Percentiles rank a stretch among this genome's conserved stretches.
phyloP scores from a whole-genome alignment of 1,140 invertebrate genomes.

The Macrosteles quadrilineatus region DNA sequence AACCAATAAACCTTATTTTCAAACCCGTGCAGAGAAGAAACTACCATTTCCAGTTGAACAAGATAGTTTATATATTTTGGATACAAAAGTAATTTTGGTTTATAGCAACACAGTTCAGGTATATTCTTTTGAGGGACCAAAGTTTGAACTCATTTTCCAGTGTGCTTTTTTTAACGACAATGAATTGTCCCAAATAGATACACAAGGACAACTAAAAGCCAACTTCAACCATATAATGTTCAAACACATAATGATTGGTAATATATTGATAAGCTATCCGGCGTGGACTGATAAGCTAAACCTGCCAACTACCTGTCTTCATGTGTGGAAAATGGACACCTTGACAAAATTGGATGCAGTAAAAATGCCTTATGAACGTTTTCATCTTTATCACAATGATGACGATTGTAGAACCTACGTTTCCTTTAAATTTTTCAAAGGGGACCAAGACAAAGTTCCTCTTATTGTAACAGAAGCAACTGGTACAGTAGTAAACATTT shows the following conservation, averaged over 20 bases:
- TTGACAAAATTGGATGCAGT: neutral
- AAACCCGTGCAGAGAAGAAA: neutral
- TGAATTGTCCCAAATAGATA: neutral
- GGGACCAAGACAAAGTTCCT: neutral
- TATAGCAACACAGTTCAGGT: neutral
- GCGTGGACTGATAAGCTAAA: neutral
- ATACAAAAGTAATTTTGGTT: neutral
- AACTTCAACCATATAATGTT: neutral
- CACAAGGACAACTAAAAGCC: neutral
- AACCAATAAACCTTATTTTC: slow-evolving; percentile 12
- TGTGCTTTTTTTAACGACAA: neutral
- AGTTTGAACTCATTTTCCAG: neutral
- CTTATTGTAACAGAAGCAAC: neutral
- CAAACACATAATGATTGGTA: neutral
- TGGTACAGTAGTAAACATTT: neutral
- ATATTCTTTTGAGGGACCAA: neutral
- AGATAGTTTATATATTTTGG: neutral
- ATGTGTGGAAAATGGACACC: slow-evolving; percentile 1
- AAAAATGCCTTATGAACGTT: neutral
- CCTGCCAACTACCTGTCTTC: neutral
- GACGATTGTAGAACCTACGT: neutral
- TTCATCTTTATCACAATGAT: neutral
- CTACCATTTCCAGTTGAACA: neutral
- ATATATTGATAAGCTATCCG: neutral
- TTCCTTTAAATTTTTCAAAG: neutral